phyloP scores from a whole-genome alignment of 2,888 invertebrate species.

The Campoletis raptor region DNA sequence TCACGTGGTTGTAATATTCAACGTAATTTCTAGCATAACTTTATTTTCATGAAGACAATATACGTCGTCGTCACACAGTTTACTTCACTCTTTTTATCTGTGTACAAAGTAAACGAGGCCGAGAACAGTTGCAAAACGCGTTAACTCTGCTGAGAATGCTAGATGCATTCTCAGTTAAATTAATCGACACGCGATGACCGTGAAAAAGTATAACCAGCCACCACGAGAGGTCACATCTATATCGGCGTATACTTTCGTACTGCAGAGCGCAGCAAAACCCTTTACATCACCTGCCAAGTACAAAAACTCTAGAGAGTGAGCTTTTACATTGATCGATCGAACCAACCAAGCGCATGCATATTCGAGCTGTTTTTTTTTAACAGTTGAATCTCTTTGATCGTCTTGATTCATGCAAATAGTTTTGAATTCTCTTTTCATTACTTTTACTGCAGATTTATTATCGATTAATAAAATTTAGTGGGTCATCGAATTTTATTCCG shows the following conservation, averaged over 20 bases:
- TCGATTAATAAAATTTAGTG: background rate
- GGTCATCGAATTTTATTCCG: no score
- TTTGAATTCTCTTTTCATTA: background rate
- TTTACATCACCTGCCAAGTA: slow-evolving; percentile 35
- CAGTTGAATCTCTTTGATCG: background rate
- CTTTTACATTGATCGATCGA: slow-evolving; percentile 47
- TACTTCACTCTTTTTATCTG: slow-evolving; percentile 1
- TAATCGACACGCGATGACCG: slow-evolving; percentile 69
- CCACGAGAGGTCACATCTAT: slow-evolving; percentile 58
- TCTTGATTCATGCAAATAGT: background rate
- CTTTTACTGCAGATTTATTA: background rate
- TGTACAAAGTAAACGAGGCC: slow-evolving; percentile 25
- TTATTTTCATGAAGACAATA: slow-evolving; percentile 37
- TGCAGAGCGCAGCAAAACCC: slow-evolving; percentile 32
- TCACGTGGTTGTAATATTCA: slow-evolving; percentile 50
- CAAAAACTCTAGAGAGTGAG: slow-evolving; percentile 30
- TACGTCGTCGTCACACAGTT: slow-evolving; percentile 6
- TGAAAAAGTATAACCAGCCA: slow-evolving; percentile 54
- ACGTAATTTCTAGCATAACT: slow-evolving; percentile 33
- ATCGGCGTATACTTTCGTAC: slow-evolving; percentile 17
- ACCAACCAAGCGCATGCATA: background rate
- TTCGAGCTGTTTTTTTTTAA: slow-evolving; percentile 1
- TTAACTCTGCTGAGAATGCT: background rate
- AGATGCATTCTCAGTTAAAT: slow-evolving; percentile 46
- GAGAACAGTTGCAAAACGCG: slow-evolving; percentile 41